Percentiles rank a stretch among this genome's conserved stretches.
Conservation (phyloP, 2,797 vertebrate species). For the Neomorphus geoffroyi region DNA sequence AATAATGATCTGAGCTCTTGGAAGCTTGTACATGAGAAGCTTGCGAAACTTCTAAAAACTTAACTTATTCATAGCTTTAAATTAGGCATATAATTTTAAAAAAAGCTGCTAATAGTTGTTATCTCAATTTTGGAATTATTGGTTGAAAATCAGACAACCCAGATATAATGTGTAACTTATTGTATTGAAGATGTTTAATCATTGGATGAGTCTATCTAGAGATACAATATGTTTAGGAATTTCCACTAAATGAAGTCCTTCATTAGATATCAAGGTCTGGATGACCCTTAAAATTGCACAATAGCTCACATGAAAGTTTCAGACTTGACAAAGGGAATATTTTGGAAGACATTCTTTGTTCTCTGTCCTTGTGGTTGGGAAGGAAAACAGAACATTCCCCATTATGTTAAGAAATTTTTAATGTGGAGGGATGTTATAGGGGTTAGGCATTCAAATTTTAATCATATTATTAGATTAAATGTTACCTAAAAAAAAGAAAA, state of each 20-base stretch:
- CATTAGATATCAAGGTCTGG: neutral
- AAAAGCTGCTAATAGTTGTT: neutral
- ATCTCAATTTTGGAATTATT: neutral
- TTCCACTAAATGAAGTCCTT: neutral
- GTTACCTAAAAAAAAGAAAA: neutral
- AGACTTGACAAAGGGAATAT: neutral
- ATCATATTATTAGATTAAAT: neutral
- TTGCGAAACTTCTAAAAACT: neutral
- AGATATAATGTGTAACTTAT: neutral
- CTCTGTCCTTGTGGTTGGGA: neutral
- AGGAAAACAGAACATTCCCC: neutral
- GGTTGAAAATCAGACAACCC: neutral
- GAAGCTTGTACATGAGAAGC: neutral
- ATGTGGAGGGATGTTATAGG: neutral
- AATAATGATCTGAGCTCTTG: neutral
- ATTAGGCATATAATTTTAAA: neutral
- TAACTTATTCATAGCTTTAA: neutral
- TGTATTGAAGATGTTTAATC: neutral
- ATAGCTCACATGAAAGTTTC: neutral
- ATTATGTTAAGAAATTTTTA: neutral
- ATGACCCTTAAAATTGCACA: neutral
- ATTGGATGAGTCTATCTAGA: neutral
- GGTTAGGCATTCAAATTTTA: neutral
- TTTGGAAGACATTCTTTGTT: neutral
- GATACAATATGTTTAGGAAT: neutral